Conservation (phyloP, 2,113 vertebrate genomes). For the Amazona vittata region DNA sequence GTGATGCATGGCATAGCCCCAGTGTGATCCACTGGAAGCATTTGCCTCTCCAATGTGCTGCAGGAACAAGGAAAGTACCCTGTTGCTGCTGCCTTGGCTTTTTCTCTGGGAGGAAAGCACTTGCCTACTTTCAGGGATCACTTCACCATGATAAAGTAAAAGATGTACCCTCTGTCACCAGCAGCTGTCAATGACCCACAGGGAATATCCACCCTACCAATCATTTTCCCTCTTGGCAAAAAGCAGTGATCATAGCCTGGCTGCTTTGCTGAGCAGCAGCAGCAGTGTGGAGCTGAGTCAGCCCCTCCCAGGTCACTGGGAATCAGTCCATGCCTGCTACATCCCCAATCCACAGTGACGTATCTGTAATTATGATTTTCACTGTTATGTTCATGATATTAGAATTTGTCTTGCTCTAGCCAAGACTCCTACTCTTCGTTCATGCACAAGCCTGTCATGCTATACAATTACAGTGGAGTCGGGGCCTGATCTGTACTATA, state of each 20-base stretch:
- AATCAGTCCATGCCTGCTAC: background rate
- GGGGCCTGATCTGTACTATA: conserved; percentile 63
- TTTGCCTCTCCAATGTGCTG: fast-evolving
- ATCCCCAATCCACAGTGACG: fast-evolving
- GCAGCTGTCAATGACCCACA: background rate
- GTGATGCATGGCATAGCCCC: too few species aligned
- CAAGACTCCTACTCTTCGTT: conserved; percentile 49
- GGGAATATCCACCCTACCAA: background rate
- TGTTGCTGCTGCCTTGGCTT: background rate
- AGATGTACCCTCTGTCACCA: background rate
- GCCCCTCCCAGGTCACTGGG: background rate
- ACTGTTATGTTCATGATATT: conserved; percentile 47
- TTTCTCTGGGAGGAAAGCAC: background rate
- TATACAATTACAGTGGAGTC: conserved; percentile 64
- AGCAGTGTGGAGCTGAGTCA: background rate
- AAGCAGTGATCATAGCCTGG: fast-evolving
- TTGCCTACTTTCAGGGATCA: background rate
- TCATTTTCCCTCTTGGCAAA: background rate
- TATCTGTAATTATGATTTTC: conserved; percentile 57
- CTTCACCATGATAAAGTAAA: background rate
- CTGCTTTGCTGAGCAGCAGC: background rate
- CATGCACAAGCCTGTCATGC: conserved; percentile 48
- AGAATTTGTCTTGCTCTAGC: conserved; percentile 55
- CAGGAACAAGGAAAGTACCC: background rate
- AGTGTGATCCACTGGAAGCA: fast-evolving